Conservation (phyloP, 2,888 invertebrate species). For the Netelia inedita region DNA sequence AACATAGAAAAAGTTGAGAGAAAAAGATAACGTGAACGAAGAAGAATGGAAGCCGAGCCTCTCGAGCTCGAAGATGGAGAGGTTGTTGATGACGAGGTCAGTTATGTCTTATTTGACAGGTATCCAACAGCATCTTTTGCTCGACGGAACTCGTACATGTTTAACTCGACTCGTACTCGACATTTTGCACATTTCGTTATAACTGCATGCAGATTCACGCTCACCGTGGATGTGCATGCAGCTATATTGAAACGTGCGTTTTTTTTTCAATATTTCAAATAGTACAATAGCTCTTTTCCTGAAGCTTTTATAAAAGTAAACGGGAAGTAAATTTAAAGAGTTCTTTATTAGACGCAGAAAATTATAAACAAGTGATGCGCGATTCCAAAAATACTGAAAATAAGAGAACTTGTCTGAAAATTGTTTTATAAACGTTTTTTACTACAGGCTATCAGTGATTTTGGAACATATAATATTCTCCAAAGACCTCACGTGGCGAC, state of each 20-base stretch:
- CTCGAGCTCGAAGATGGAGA: conserved; percentile 87
- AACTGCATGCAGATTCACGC: neutral
- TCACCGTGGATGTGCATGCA: neutral
- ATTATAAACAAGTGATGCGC: neutral
- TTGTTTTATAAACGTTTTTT: conserved; percentile 8
- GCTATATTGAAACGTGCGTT: neutral
- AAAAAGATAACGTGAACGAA: conserved; percentile 39
- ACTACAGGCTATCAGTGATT: conserved; percentile 79
- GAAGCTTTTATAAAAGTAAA: neutral
- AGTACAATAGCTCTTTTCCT: neutral
- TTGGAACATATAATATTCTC: conserved; percentile 81
- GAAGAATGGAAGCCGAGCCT: conserved; percentile 87
- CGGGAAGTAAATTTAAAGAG: neutral
- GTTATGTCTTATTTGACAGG: conserved; percentile 74
- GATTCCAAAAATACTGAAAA: neutral
- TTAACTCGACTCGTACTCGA: no score
- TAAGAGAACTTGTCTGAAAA: neutral
- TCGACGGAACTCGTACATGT: neutral
- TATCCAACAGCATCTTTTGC: conserved; percentile 67
- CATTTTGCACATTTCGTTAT: neutral
- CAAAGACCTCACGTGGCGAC: conserved; percentile 79
- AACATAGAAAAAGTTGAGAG: neutral
- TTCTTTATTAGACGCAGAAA: neutral
- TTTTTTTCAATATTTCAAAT: neutral
- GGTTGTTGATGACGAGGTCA: conserved; percentile 90